A percentile compares a stretch with the other conserved stretches of the same genome.
phyloP scores from a whole-genome alignment of 2,797 vertebrate genomes.

The Microhierax caerulescens region DNA sequence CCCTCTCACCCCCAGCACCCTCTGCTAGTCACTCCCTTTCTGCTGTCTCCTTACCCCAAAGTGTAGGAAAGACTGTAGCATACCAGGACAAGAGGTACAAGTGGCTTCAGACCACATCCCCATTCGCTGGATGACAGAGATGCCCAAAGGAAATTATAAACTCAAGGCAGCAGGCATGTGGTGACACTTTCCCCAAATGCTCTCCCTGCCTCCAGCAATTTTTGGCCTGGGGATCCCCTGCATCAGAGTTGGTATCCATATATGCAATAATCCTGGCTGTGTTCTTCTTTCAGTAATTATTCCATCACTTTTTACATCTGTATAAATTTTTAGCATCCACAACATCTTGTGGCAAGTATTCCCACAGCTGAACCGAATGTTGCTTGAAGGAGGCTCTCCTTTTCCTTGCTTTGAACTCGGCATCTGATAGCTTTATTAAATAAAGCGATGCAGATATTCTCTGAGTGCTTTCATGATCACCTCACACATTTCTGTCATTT shows the following conservation, averaged over 20 bases:
- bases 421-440: neutral
- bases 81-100: neutral
- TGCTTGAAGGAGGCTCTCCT: neutral
- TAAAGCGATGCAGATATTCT: neutral
- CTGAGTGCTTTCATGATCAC: neutral
- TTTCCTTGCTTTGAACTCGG: neutral
- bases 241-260: neutral
- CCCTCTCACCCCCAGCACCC: neutral
- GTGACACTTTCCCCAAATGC: rapidly evolving
- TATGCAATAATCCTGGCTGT: neutral
- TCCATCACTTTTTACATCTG: neutral
- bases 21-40: neutral
- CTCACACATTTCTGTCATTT: neutral
- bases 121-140: rapidly evolving
- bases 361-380: neutral
- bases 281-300: neutral
- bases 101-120: neutral
- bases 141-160: neutral
- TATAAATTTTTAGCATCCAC: neutral
- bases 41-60: neutral
- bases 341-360: neutral
- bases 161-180: neutral
- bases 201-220: neutral
- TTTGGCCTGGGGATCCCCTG: neutral
- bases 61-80: neutral